A percentile compares a stretch with the other conserved stretches of the same genome.
Evolutionary conservation across 2,113 vertebrate species (phyloP).

Genomic region (Poecile atricapillus): DNA sequence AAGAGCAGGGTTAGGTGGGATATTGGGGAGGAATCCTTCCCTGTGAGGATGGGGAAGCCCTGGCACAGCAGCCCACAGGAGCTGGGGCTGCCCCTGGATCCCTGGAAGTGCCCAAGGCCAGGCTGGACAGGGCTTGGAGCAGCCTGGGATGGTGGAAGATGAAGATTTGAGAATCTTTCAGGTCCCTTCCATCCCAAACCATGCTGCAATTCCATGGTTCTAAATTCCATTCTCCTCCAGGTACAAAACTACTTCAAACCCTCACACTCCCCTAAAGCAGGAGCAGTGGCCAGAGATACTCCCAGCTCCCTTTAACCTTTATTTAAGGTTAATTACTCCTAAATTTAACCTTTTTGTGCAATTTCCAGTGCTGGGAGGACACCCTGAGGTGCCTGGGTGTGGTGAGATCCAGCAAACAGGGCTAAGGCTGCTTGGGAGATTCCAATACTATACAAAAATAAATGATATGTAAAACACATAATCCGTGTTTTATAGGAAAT

Average conservation of each 20-base stretch:
- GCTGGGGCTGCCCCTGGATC: not conserved
- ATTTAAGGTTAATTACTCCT: too few relatives aligned
- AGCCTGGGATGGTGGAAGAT: accelerated
- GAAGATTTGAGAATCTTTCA: not conserved
- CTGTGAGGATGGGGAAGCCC: not conserved
- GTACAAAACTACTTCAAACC: not conserved
- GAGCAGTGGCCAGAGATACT: not conserved
- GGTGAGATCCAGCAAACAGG: not conserved
- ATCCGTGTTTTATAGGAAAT: not conserved
- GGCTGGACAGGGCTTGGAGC: not conserved
- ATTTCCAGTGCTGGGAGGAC: not conserved
- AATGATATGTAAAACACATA: not conserved
- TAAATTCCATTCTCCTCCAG: not conserved
- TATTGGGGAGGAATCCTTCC: not conserved
- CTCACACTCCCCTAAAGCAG: not conserved
- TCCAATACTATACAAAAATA: too few relatives aligned
- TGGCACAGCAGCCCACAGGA: not conserved
- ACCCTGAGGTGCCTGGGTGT: not conserved
- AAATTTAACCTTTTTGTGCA: not conserved
- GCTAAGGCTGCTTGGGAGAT: not conserved
- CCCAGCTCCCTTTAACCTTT: not conserved
- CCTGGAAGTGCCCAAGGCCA: not conserved
- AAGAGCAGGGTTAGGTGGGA: not conserved
- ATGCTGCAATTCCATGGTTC: not conserved
- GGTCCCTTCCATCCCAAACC: not conserved